Evolutionary conservation across 2,113 vertebrate species (phyloP).

Genomic region (Panthera uncia): DNA sequence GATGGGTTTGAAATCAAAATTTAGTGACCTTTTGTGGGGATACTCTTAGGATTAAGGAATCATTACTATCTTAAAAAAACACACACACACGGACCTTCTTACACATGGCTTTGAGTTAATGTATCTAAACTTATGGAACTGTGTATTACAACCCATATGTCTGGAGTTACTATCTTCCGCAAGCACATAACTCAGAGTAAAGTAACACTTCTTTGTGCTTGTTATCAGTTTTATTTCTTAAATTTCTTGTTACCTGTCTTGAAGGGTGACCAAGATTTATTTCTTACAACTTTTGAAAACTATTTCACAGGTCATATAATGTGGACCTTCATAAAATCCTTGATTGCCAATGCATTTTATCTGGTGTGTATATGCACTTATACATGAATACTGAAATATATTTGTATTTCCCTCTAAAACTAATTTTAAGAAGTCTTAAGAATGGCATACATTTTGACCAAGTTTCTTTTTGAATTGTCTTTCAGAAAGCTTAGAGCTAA

Average conservation of each 20-base stretch:
- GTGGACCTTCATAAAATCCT: not conserved
- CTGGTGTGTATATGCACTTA: not conserved
- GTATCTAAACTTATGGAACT: not conserved
- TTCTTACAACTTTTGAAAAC: not conserved
- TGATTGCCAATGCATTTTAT: not conserved
- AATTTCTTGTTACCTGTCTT: not conserved
- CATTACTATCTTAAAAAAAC: not conserved
- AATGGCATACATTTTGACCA: not conserved
- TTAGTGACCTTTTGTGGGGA: not conserved
- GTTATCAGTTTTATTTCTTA: not conserved
- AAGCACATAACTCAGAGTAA: not conserved
- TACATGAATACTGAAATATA: not conserved
- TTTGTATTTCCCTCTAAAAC: not conserved
- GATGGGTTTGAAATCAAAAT: not conserved
- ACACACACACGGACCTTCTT: not conserved
- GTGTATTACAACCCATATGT: not conserved
- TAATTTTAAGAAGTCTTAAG: not conserved
- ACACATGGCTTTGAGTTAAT: not conserved
- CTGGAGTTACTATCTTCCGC: not conserved
- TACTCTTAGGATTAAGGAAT: not conserved
- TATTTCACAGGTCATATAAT: not conserved
- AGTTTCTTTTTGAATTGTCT: not conserved
- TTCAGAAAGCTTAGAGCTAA: not conserved
- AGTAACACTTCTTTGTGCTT: not conserved
- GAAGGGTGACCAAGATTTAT: not conserved